Conservation (phyloP, 1,140 invertebrate genomes). For the Cephus cinctus region DNA sequence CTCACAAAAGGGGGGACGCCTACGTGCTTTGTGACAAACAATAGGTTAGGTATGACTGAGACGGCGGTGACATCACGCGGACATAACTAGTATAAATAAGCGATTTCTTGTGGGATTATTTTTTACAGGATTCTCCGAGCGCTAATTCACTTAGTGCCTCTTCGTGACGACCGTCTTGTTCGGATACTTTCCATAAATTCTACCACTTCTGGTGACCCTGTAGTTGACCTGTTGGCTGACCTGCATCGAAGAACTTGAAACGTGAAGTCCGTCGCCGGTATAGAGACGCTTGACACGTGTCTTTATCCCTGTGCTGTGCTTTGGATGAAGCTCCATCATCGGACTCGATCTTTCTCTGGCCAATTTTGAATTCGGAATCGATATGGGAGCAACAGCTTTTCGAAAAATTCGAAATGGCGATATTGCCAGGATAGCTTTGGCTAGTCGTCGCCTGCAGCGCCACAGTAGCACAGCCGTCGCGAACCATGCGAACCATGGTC, state of each 20-base stretch:
- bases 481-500: slow-evolving; percentile 49
- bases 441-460: slow-evolving; percentile 37
- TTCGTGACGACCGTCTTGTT: slow-evolving; percentile 18
- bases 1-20: no score
- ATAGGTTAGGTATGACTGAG: neutral
- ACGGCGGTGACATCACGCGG: no score
- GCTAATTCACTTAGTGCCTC: slow-evolving; percentile 23
- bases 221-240: slow-evolving; percentile 36
- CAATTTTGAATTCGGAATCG: neutral
- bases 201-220: slow-evolving; percentile 48
- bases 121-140: no score
- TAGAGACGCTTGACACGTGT: slow-evolving; percentile 38
- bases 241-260: slow-evolving; percentile 14
- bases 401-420: slow-evolving; percentile 26
- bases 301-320: slow-evolving; percentile 24
- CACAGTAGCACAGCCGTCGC: slow-evolving; percentile 41
- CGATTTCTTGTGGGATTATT: no score
- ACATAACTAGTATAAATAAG: no score
- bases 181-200: slow-evolving; percentile 47
- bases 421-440: slow-evolving; percentile 29
- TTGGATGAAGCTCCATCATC: slow-evolving; percentile 15
- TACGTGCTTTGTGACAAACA: neutral
- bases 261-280: slow-evolving; percentile 18
- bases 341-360: slow-evolving; percentile 14
- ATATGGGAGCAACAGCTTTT: neutral